These are phyloP conservation scores for Pseudonaja textilis DNA, from an alignment of 2,113 vertebrate genomes.

Conservation along the genomic window DNA sequence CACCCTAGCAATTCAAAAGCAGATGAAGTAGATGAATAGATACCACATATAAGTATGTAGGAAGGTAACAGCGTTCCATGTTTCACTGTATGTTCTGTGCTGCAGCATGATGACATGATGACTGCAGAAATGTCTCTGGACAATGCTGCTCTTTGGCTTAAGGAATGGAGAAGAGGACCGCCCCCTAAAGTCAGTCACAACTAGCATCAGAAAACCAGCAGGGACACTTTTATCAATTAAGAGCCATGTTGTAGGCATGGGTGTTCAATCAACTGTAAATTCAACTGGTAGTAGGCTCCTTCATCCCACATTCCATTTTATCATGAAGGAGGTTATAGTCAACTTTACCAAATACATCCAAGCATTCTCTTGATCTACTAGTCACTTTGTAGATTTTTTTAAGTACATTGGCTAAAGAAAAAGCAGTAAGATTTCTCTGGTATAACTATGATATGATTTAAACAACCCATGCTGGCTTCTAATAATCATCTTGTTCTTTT, in stretches of 20 bases:
- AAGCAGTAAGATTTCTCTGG: not conserved
- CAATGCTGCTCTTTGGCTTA: not conserved
- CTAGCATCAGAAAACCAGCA: not conserved
- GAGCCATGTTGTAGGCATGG: not conserved
- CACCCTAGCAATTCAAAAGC: not conserved
- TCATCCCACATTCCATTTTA: not conserved
- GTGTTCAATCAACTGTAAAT: not conserved
- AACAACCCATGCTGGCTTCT: not conserved
- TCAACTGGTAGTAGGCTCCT: not conserved
- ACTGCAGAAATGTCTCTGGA: not conserved
- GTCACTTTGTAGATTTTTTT: not conserved
- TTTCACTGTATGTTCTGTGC: not conserved
- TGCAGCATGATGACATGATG: not conserved
- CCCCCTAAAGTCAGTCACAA: not conserved
- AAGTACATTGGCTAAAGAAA: not conserved
- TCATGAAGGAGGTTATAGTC: not conserved
- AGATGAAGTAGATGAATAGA: not conserved
- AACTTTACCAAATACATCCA: not conserved
- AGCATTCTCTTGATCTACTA: not conserved
- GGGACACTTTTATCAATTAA: not conserved
- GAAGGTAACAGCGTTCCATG: not conserved
- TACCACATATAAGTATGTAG: not conserved
- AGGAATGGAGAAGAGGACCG: not conserved
- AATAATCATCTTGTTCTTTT: not conserved
- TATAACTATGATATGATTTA: not conserved